Percentiles rank a stretch among this genome's conserved stretches.
Evolutionary conservation across 2,888 invertebrate genomes (phyloP).

Genomic region (Mamestra brassicae): DNA sequence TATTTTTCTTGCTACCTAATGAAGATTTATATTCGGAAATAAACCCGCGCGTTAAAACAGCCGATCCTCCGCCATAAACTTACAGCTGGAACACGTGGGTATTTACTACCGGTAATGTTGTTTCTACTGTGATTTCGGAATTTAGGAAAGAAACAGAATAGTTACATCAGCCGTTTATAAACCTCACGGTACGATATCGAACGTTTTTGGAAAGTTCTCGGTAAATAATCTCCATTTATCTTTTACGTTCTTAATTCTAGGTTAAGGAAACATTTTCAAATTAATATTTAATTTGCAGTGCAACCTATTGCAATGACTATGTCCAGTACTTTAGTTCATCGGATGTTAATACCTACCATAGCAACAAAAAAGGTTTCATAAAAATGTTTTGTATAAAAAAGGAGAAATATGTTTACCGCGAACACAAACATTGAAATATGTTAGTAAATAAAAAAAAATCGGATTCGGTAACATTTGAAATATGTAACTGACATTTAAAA

Average conservation of each 20-base stretch:
- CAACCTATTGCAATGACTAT: background rate
- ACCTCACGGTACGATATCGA: background rate
- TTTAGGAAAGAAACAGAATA: background rate
- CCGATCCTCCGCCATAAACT: slow-evolving; percentile 31
- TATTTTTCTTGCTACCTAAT: slow-evolving; percentile 42
- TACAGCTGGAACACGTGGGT: slow-evolving; percentile 15
- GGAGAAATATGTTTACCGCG: background rate
- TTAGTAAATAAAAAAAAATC: too few species aligned
- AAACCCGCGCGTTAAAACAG: slow-evolving; percentile 42
- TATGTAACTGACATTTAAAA: background rate
- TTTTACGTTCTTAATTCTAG: too few species aligned
- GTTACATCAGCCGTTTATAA: background rate
- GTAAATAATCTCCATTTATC: too few species aligned
- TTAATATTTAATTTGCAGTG: too few species aligned
- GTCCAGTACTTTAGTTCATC: background rate
- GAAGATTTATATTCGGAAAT: slow-evolving; percentile 51
- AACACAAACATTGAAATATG: background rate
- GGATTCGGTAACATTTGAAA: background rate
- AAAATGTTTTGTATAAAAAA: background rate
- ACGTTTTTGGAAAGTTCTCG: background rate
- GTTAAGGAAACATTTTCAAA: too few species aligned
- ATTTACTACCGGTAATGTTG: slow-evolving; percentile 22
- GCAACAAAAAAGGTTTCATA: background rate
- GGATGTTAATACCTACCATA: background rate
- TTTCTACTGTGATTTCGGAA: slow-evolving; percentile 15